Base-by-base conservation (phyloP, 2,113 vertebrate species). In the Herpetotheres cachinnans region DNA sequence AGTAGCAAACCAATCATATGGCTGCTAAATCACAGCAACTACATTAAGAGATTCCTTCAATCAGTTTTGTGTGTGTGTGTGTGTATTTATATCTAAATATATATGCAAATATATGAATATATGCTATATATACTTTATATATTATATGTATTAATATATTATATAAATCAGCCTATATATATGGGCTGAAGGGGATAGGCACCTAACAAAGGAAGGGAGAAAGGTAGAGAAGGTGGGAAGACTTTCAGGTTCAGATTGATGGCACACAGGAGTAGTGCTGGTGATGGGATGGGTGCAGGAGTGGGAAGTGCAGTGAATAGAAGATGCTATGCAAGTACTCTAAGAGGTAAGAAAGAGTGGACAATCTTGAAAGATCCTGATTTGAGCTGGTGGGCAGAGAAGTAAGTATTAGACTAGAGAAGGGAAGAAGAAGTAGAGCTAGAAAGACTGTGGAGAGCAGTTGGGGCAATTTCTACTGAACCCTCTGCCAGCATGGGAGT, bases 101-200 rank as follows among this genome's bases (percentile, higher is more conserved):
- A 32, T 17, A 30, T 30, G 10, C 30, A 9, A 30, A 30, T 65
- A 44, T 20, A n/a, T 16, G 62, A 4, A 7, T 30, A 13, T 40
- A 9, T 32, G 19, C 8, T 20, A 20, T 22, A 13, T 16, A 40
- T 27, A 20, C 8, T 55, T 47, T 6, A 27, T 10, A 15, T 29
- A 7, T 49, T n/a, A 8, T 25, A 42, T 63, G 0, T 58, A 6
- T 55, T 73, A 62, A 42, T 73, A 8, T 22, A 16, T 0, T 0
- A 3, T 50, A 11, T 72, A 4, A 59, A 12, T 69, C 40, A 70
- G 4, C 16, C 6, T 87, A 6, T 46, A 3, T 55, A 16, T 38
- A 5, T 10, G 30, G 49, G 11, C 62, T 85, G 52, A 65, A 82
- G 26, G 11, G 30, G 11, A 16, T 29, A 9, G 9, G 7, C 5